Base-by-base conservation (phyloP, 2,113 vertebrate genomes). In the Hucho hucho region DNA sequence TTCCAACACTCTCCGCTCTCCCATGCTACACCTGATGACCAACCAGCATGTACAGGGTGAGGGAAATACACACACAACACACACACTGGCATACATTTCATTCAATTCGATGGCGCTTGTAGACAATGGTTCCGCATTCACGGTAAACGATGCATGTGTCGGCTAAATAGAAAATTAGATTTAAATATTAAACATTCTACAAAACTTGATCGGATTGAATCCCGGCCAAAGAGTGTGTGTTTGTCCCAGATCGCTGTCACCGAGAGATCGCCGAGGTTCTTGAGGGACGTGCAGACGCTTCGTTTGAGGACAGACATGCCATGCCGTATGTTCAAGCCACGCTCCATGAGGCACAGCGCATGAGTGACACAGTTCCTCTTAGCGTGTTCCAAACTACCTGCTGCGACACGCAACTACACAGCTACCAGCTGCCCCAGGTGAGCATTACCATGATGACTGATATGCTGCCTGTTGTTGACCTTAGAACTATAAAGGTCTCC, bases 341-440 rank as follows among this genome's bases (percentile, higher is more conserved):
- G 69, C 83, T 89, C 75, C 92, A 92, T 73, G 92, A 93, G 77
- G 28, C 90, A 3, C 92, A 92, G 82, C 89, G 90, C 5, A 0
- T 87, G 20, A 83, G 87, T 16, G 90, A 86, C 80, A 85, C 87
- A 0, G 85, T 85, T 9, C 87, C 92, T 9, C 83, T 93, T 11
- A 87, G 88, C 3, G 46, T 91, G n/a, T 81, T 84, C 53, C 91
- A 92, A 76, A 74, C 61, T n/a, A 87, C 86, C 0, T 90, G 76
- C 1, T 80, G 64, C 70, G 79, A 89, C 81, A 88, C 90, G n/a
- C 87, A 91, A 73, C 73, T 92, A 4, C 84, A 84, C 79, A 91
- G 92, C 28, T 93, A 87, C 28, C 81, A 79, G 24, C 89, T 92
- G 63, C 90, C 91, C 7, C 91, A 83, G 80, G 91, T 92, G 73